Evolutionary conservation across 2,113 vertebrate species (phyloP), one percentile per base, ranked within the genome.

Genomic region (Gadus macrocephalus): DNA sequence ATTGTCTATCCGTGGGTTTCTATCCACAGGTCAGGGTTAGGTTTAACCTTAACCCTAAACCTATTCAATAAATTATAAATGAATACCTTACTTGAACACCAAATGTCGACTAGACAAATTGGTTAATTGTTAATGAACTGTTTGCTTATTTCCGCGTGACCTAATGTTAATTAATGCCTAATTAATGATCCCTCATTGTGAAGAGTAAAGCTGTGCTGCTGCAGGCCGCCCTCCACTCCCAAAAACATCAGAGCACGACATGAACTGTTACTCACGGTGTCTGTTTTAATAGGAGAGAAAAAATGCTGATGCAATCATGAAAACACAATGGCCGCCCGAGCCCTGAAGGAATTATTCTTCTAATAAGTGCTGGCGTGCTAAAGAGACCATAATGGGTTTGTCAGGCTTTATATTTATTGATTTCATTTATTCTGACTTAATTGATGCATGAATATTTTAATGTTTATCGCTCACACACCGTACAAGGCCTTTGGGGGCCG

Each of bases 391-490:
- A 88, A 87, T 89, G 78, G 85, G 81, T 82, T 83, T 82, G 83
- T 80, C 81, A 73, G 67, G 31, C 9, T 85, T 79, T 16, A 79
- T 88, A 89, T 91, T 89, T 87, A 88, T 89, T 85, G 84, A 77
- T 84, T 88, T 89, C 72, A 91, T 90, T 89, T 85, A 74, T 79
- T 55, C 66, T 67, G 62, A 83, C 86, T 87, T 87, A 90, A 91
- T 88, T 86, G 83, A 77, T 71, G 20, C 85, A 91, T 91, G 66
- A 91, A 90, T 91, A 89, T 88, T 90, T 91, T 85, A 91, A 82
- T 85, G 78, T 86, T 86, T 84, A 86, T 69, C 64, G 42, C 70
- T 73, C 64, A 76, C 74, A 22, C 68, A 73, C 72, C 81, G 70
- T 78, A 69, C 70, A 78, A 70, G 75, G 70, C 72, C 71, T 76